Percentiles rank a stretch among this genome's conserved stretches.
Evolutionary conservation across 1,140 invertebrate species (phyloP).

Genomic region (Conopomorpha cramerella): DNA sequence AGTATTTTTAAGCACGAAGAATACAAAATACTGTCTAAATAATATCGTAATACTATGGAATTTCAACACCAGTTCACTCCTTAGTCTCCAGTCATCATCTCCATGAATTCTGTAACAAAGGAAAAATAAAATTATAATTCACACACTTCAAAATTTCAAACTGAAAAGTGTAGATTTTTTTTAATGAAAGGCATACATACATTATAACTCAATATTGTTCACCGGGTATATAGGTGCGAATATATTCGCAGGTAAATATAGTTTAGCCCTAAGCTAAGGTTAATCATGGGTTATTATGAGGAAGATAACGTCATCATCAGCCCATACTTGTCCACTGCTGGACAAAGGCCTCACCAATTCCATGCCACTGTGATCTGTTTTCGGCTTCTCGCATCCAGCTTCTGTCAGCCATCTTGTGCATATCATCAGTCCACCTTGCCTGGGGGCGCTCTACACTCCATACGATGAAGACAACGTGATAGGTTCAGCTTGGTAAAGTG

Average conservation of each 20-base stretch:
- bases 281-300: conserved; percentile 4
- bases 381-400: too few species aligned
- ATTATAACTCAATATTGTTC: conserved; percentile 4
- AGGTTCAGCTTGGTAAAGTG: too few species aligned
- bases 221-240: too few species aligned
- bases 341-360: neutral
- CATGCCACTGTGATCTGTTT: too few species aligned
- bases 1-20: too few species aligned
- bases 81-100: conserved; percentile 86
- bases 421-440: too few species aligned
- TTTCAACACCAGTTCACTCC: conserved; percentile 22
- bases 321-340: neutral
- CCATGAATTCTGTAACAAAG: conserved; percentile 75
- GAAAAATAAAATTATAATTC: conserved; percentile 9
- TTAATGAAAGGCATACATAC: conserved; percentile 3
- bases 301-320: conserved; percentile 1
- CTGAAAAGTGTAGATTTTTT: conserved; percentile 1
- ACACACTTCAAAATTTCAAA: conserved; percentile 2
- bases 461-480: too few species aligned
- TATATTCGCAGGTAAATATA: too few species aligned
- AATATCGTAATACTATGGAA: conserved; percentile 32
- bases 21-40: conserved; percentile 35
- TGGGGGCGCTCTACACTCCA: too few species aligned
- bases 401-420: too few species aligned
- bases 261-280: too few species aligned